Percentiles rank a stretch among this genome's conserved stretches.
phyloP scores from a whole-genome alignment of 2,888 invertebrate species.

The Epsilonema sp. region DNA sequence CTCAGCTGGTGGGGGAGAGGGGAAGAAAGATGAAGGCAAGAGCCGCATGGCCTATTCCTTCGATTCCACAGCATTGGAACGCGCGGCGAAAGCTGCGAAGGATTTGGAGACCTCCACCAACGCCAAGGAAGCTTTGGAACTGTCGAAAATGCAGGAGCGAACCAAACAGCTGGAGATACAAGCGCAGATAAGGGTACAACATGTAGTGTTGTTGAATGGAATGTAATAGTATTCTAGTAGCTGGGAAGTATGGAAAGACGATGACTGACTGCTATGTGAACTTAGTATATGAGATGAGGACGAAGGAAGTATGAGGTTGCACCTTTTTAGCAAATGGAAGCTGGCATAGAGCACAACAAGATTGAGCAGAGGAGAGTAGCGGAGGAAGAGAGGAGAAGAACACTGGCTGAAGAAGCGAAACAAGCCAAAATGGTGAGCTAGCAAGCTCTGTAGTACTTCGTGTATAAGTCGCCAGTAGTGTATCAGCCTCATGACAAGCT shows the following conservation, averaged over 20 bases:
- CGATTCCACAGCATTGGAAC: slow-evolving; percentile 87
- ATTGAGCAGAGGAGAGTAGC: slow-evolving; percentile 67
- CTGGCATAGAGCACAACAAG: slow-evolving; percentile 72
- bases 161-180: slow-evolving; percentile 70
- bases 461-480: too few species aligned
- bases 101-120: slow-evolving; percentile 64
- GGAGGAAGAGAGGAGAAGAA: slow-evolving; percentile 79
- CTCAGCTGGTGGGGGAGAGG: background rate
- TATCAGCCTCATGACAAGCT: too few species aligned
- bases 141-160: slow-evolving; percentile 72
- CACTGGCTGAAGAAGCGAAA: slow-evolving; percentile 76
- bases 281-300: too few species aligned
- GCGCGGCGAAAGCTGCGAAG: slow-evolving; percentile 87
- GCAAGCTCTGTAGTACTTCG: too few species aligned
- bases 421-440: too few species aligned
- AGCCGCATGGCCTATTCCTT: slow-evolving; percentile 35
- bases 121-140: slow-evolving; percentile 76
- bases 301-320: background rate
- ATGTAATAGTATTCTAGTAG: too few species aligned
- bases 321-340: slow-evolving; percentile 53
- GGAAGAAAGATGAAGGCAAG: background rate
- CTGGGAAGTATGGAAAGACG: too few species aligned
- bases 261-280: too few species aligned
- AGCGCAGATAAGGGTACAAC: slow-evolving; percentile 54
- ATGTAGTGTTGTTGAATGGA: too few species aligned